Percentiles rank a stretch among this genome's conserved stretches.
Conservation (phyloP, 2,888 invertebrate species). For the Tetranychus piercei region DNA sequence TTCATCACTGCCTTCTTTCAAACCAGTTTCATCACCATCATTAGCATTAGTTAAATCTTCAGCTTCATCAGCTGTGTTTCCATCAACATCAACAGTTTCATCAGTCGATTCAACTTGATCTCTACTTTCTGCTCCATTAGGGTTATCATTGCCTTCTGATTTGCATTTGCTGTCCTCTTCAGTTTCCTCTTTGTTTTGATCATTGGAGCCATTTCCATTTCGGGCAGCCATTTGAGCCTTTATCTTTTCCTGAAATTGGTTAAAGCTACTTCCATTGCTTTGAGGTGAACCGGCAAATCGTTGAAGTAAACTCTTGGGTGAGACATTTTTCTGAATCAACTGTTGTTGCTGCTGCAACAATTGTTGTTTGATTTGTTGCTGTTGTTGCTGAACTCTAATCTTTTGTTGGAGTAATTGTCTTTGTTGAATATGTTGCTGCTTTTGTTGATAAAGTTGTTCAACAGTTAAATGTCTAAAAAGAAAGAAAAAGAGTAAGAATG, state of each 20-base stretch:
- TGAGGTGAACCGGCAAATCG: no score
- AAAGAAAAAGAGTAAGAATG: background rate
- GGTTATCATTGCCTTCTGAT: background rate
- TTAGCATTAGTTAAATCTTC: background rate
- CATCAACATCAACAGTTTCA: background rate
- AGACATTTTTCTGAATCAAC: background rate
- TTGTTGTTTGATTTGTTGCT: conserved; percentile 9
- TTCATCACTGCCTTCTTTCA: background rate
- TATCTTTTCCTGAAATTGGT: conserved; percentile 10
- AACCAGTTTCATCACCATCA: background rate
- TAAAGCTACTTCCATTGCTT: background rate
- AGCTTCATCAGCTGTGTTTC: background rate
- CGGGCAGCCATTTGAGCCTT: conserved; percentile 2
- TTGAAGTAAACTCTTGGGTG: background rate
- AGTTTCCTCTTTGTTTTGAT: background rate
- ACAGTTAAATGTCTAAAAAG: background rate
- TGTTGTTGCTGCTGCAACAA: conserved; percentile 2
- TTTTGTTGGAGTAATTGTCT: background rate
- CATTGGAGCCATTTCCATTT: background rate
- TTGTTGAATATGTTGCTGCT: conserved; percentile 7
- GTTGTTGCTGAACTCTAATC: conserved; percentile 10
- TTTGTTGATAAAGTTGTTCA: background rate
- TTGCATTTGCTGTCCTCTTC: background rate
- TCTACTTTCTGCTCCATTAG: background rate
- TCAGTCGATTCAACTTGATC: background rate